Conservation (phyloP, 1,140 invertebrate genomes). For the Lepidotrigona ventralis region DNA sequence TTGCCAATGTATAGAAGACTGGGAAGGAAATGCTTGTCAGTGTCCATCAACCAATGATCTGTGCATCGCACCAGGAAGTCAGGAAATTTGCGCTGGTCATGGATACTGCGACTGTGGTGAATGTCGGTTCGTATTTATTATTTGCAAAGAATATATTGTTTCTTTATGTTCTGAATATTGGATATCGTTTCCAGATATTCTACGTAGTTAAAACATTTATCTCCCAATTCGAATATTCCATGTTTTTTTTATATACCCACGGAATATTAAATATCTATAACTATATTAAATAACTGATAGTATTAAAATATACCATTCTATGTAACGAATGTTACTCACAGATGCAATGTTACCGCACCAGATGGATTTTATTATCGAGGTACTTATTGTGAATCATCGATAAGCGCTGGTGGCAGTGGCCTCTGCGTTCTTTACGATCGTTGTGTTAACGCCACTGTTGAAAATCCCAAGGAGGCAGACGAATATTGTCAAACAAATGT, state of each 20-base stretch:
- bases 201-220: too few relatives aligned
- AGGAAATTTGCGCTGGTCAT: conserved; percentile 63
- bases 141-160: neutral
- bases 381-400: conserved; percentile 67
- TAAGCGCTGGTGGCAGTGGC: conserved; percentile 56
- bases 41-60: conserved; percentile 59
- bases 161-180: neutral
- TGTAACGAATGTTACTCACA: neutral
- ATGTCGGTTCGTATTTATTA: conserved; percentile 58
- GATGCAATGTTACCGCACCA: conserved; percentile 62
- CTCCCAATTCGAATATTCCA: too few relatives aligned
- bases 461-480: conserved; percentile 44
- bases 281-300: too few relatives aligned
- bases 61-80: conserved; percentile 67
- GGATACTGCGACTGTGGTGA: conserved; percentile 71
- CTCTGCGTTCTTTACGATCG: conserved; percentile 62
- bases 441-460: conserved; percentile 67
- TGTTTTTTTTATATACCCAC: too few relatives aligned
- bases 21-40: conserved; percentile 65
- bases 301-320: neutral
- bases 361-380: conserved; percentile 65
- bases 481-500: conserved; percentile 58
- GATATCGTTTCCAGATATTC: too few relatives aligned
- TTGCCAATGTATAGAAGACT: conserved; percentile 64
- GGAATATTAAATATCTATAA: neutral